Conservation (phyloP, 1,140 invertebrate genomes). For the Platyscapa corneri region DNA sequence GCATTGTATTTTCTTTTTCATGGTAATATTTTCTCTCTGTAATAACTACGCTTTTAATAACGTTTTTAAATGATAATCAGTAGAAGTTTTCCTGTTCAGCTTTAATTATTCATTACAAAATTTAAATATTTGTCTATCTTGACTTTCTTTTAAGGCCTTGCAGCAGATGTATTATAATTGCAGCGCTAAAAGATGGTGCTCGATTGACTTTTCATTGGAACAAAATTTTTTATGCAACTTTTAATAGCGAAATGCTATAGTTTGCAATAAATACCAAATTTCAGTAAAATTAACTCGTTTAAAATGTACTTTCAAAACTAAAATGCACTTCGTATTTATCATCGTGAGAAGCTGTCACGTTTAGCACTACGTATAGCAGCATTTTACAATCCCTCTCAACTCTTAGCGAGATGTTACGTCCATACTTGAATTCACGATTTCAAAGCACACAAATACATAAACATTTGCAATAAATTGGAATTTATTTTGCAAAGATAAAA, state of each 20-base stretch:
- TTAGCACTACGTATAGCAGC: not conserved
- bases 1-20: not conserved
- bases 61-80: slow-evolving; percentile 6
- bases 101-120: slow-evolving; percentile 8
- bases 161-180: too few species aligned
- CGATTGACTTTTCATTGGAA: not conserved
- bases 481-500: not conserved
- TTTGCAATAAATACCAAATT: not conserved
- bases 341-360: not conserved
- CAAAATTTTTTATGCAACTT: not conserved
- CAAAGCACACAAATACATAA: not conserved
- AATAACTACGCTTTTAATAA: slow-evolving; percentile 8
- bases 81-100: not conserved
- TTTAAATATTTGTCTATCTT: slow-evolving; percentile 6
- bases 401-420: not conserved
- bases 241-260: not conserved
- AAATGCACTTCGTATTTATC: slow-evolving; percentile 13
- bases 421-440: not conserved
- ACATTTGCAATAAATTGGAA: not conserved
- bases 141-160: not conserved
- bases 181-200: not conserved
- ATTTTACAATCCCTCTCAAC: not conserved
- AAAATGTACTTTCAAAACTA: not conserved
- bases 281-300: not conserved
- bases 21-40: not conserved